Evolutionary conservation across 2,113 vertebrate species (phyloP), one percentile per base, ranked within the genome.

Genomic region (Cephalopholis sonnerati): DNA sequence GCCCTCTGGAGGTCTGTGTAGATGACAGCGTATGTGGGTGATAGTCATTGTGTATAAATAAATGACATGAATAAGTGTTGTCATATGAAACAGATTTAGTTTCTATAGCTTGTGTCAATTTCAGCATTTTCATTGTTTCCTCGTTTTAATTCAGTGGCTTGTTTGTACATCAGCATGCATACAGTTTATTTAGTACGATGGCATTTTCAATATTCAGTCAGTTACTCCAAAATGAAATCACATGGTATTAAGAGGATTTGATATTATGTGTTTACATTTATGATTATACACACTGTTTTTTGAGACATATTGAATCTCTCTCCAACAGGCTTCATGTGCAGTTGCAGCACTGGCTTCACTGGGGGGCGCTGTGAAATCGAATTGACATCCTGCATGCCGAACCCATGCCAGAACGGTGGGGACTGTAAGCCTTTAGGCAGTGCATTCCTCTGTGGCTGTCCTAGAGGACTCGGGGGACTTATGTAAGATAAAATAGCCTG

Each of bases 341-440:
- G 93, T 94, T 99, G 98, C 92, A 95, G 95, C 10, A 92, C 96
- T 24, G 96, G 97, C 80, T 99, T 97, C 94, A 98, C 97, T 0
- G 98, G 98, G 48, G 96, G 93, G 83, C 97, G 96, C 82, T 99
- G 98, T 95, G 98, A 99, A 91, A 93, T 94, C 0, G 96, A 97
- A 89, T 92, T 99, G 86, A 98, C 98, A 16, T 96, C 97, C 84
- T 99, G 98, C 93, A 95, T 96, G 92, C 96, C 98, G 66, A 97
- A 98, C 78, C 98, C 98, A 5, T 99, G 98, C 86, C 96, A 94
- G 89, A 98, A 99, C 0, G 97, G 96, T 62, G 98, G 96, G 13
- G 96, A 97, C 0, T 99, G 98, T 12, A 96, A 96, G 77, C 95
- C 96, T 4, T 94, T 96, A 0, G 97, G 97, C 81, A 96, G 92